phyloP scores from a whole-genome alignment of 2,888 invertebrate genomes.

The Crioceris asparagi region DNA sequence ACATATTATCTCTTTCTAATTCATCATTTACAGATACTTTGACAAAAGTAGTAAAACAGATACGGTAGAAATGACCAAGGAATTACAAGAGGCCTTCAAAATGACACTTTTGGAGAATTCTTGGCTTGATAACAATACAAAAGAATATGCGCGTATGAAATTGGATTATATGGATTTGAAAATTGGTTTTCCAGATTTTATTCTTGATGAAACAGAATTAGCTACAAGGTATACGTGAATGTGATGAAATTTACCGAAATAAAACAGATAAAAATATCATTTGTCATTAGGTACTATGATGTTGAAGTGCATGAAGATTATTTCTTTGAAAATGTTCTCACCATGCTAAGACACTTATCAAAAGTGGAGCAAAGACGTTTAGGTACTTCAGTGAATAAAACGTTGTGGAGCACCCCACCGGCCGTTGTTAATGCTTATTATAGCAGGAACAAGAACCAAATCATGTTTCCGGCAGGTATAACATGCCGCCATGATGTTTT shows the following conservation, averaged over 20 bases:
- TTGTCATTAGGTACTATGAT: slow-evolving; percentile 53
- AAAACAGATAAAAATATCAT: neutral
- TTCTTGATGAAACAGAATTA: slow-evolving; percentile 58
- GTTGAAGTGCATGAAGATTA: slow-evolving; percentile 62
- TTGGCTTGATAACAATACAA: slow-evolving; percentile 84
- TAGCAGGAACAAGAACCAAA: slow-evolving; percentile 89
- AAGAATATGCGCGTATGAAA: slow-evolving; percentile 69
- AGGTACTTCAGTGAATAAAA: slow-evolving; percentile 65
- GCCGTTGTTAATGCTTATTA: slow-evolving; percentile 94
- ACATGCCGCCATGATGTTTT: too few species aligned
- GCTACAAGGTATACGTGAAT: slow-evolving; percentile 34
- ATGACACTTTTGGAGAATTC: slow-evolving; percentile 64
- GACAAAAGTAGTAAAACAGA: slow-evolving; percentile 82
- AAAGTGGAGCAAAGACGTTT: slow-evolving; percentile 60
- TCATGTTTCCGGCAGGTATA: slow-evolving; percentile 66
- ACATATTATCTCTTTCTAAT: too few species aligned
- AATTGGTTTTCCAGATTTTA: slow-evolving; percentile 90
- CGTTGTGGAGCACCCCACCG: slow-evolving; percentile 74
- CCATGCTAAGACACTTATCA: slow-evolving; percentile 60
- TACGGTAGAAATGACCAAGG: slow-evolving; percentile 77
- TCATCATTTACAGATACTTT: too few species aligned
- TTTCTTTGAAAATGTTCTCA: slow-evolving; percentile 75
- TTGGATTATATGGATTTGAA: slow-evolving; percentile 74
- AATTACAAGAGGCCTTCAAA: slow-evolving; percentile 73
- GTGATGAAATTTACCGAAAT: neutral